Evolutionary conservation across 2,888 invertebrate genomes (phyloP).

Genomic region (Terebella lapidaria): DNA sequence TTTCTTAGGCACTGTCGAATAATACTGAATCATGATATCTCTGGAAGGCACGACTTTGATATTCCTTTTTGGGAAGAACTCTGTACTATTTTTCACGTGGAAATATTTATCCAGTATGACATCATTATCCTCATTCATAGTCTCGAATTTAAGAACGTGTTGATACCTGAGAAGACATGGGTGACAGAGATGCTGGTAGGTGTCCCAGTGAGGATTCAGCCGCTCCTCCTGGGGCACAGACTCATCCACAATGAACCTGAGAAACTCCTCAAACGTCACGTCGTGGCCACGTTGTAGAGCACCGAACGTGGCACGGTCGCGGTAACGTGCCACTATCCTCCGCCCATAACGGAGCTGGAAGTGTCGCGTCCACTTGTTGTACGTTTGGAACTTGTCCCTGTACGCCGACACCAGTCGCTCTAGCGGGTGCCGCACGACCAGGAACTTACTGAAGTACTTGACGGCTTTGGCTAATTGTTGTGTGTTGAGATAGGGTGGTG

Average conservation of each 20-base stretch:
- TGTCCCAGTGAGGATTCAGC: not conserved
- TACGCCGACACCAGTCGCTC: slow-evolving; percentile 2
- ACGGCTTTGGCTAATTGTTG: not conserved
- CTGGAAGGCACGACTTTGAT: not conserved
- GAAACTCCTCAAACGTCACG: not conserved
- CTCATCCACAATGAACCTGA: not conserved
- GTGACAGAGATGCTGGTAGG: not conserved
- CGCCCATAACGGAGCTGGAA: not conserved
- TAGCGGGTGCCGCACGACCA: not conserved
- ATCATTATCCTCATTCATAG: not conserved
- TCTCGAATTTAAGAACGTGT: not conserved
- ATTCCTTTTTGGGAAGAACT: slow-evolving; percentile 1
- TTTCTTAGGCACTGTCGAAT: not conserved
- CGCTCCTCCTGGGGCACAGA: not conserved
- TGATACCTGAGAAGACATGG: not conserved
- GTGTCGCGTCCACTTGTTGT: not conserved
- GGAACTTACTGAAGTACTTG: not conserved
- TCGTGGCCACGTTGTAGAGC: not conserved
- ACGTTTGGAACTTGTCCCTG: not conserved
- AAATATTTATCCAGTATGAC: not conserved
- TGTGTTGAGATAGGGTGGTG: not conserved
- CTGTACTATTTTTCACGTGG: not conserved
- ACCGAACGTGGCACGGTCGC: not conserved
- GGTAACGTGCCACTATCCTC: not conserved
- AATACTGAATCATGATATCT: not conserved